Base-by-base conservation (phyloP, 1,140 invertebrate genomes). In the Brachionus paranguensis region DNA sequence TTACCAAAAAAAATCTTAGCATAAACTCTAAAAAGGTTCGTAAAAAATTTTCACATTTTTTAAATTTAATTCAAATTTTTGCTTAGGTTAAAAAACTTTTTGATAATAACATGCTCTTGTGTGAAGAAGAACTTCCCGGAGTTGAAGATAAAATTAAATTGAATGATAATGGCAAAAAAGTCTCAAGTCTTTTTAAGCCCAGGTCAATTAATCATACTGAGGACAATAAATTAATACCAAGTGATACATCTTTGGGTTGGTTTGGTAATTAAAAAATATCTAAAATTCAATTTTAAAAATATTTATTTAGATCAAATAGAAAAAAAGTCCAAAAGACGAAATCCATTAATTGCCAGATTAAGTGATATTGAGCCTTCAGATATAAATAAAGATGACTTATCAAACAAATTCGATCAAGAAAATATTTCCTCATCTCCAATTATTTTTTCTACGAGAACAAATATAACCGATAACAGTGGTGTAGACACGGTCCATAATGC, bases 71-170 rank as follows among this genome's bases (percentile, higher is more conserved):
- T 20, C n/a, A 43, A 2, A 3, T 72, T 72, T 41, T 43, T n/a
- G 17, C 43, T 17, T 20, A 72, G 45, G 72, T 76, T 12, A 76
- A 76, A 76, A 76, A 47, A 29, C 47, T 76, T 12, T 76, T 76
- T 33, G 45, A 76, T n/a, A 47, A 76, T 76, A 76, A 50, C 24
- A 24, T 50, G 20, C 45, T 53, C 11, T 17, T 76, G 3, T 33
- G 47, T 27, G 72, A 76, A 50, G 72, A 76, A 27, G 72, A 76
- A 12, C 43, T 76, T 3, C 72, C 72, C 8, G 72, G 72, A 27
- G 12, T 50, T 27, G 72, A 76, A 14, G 20, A 53, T 10, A 50
- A n/a, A 29, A 50, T 50, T 14, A 76, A 72, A 41, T 14, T 20
- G 43, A 72, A 1, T 27, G 12, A 76, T 12, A 29, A 50, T 27